These are phyloP conservation scores for Gandaritis pyraliata DNA, from an alignment of 2,888 invertebrate species.

Conservation along the genomic window DNA sequence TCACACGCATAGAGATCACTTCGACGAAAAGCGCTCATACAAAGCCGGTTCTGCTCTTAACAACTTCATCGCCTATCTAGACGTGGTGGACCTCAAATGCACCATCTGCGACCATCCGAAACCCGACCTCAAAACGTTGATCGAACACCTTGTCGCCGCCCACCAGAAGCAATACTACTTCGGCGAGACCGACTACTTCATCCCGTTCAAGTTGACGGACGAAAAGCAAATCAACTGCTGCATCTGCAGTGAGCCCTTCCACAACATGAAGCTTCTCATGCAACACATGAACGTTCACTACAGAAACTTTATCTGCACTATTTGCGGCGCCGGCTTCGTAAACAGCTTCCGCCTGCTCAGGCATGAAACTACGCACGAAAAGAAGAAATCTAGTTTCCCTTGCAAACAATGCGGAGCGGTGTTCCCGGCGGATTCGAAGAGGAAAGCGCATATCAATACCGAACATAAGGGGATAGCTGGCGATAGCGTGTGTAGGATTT, in stretches of 20 bases:
- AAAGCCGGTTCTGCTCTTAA: conserved; percentile 71
- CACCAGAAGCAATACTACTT: conserved; percentile 73
- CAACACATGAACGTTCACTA: conserved; percentile 79
- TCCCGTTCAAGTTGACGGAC: conserved; percentile 65
- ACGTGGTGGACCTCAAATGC: conserved; percentile 74
- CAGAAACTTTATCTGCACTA: conserved; percentile 75
- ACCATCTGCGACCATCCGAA: conserved; percentile 63
- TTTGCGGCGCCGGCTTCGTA: conserved; percentile 76
- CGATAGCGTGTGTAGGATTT: conserved; percentile 76
- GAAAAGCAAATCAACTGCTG: conserved; percentile 72
- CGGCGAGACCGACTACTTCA: conserved; percentile 71
- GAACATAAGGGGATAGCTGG: conserved; percentile 77
- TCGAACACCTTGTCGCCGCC: conserved; percentile 64
- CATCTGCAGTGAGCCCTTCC: conserved; percentile 67
- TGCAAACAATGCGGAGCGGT: conserved; percentile 71
- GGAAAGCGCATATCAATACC: conserved; percentile 73
- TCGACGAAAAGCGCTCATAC: conserved; percentile 69
- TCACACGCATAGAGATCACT: conserved; percentile 69
- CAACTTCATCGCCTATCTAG: conserved; percentile 73
- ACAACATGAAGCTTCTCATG: conserved; percentile 76
- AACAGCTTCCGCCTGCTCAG: conserved; percentile 68
- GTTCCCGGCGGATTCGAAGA: conserved; percentile 72
- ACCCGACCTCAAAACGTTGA: conserved; percentile 58
- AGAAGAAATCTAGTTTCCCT: conserved; percentile 71
- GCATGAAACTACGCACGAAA: conserved; percentile 72